These are phyloP conservation scores for Thrips palmi DNA, from an alignment of 1,140 invertebrate species.

Conservation along the genomic window DNA sequence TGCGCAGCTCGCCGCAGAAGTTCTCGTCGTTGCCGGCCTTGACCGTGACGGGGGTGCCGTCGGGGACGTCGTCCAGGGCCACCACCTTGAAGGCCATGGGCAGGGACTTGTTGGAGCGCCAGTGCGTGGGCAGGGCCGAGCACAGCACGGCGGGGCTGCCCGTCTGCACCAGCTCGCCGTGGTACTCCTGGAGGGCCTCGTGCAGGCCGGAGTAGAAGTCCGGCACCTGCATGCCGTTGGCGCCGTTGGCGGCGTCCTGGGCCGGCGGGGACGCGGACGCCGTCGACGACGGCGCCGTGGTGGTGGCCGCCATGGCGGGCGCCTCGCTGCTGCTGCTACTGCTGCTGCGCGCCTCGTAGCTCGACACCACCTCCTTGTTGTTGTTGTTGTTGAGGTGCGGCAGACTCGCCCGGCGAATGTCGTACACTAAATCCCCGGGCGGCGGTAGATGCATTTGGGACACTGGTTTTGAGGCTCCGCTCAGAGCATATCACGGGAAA, in stretches of 20 bases:
- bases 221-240: constrained; percentile 28
- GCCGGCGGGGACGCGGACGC: constrained; percentile 15
- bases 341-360: too few species aligned
- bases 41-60: constrained; percentile 85
- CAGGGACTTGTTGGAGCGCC: constrained; percentile 92
- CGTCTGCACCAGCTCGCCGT: constrained; percentile 74
- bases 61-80: constrained; percentile 71
- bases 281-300: constrained; percentile 2
- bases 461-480: too few species aligned
- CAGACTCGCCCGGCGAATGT: too few species aligned
- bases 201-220: constrained; percentile 50
- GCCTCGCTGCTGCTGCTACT: too few species aligned
- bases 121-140: constrained; percentile 74
- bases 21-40: constrained; percentile 94
- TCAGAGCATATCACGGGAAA: too few species aligned
- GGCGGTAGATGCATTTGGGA: too few species aligned
- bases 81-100: constrained; percentile 87
- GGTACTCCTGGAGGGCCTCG: constrained; percentile 66
- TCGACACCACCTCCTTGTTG: too few species aligned
- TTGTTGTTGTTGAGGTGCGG: too few species aligned
- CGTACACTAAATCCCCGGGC: too few species aligned
- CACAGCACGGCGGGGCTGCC: constrained; percentile 85
- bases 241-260: constrained; percentile 23
- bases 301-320: neutral
- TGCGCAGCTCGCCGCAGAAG: constrained; percentile 81